Evolutionary conservation across 2,888 invertebrate species (phyloP), one percentile per base, ranked within the genome.

Genomic region (Andrena chrysosceles): DNA sequence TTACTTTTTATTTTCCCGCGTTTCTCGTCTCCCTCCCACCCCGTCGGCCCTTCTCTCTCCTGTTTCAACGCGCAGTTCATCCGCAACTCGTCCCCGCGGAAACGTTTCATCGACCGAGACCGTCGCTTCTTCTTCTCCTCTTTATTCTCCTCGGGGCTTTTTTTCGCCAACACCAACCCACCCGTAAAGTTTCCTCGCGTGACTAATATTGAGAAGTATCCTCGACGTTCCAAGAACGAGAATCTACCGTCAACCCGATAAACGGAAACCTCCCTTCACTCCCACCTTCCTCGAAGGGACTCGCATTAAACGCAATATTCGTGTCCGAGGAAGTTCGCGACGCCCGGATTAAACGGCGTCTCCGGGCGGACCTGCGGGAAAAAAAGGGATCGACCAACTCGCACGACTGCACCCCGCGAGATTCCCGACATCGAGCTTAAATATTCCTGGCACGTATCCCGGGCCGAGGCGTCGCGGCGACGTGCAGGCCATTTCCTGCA

Each of bases 71-170:
- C 78, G 83, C 81, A 80, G 86, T 80, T 87, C 81, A 89, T 87
- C 84, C 86, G 84, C 88, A 85, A 88, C 88, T 88, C 88, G 87
- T 88, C 88, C 88, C 89, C 81, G 87, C 86, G 88, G 88, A 88
- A 88, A 89, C 88, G 86, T 88, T 88, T 88, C 88, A 88, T 88
- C 88, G 88, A 88, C 89, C 87, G 87, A 90, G 89, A 87, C 89
- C 87, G 72, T 83, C 88, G 84, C 81, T 82, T 76, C 69, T 81
- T 68, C 77, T 85, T 76, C 68, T 78, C 67, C 67, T 77, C 13
- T 42, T n/a, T 42, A 69, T 70, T 81, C 73, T 80, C 82, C 79
- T 78, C 75, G 60, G 72, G 79, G 83, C 77, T 79, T 81, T 84
- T 84, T 87, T 83, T 85, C 84, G 70, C 76, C 83, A 59, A 48